A percentile compares a stretch with the other conserved stretches of the same genome.
Conservation (phyloP, 2,888 invertebrate genomes). For the Ferdinandea cuprea region DNA sequence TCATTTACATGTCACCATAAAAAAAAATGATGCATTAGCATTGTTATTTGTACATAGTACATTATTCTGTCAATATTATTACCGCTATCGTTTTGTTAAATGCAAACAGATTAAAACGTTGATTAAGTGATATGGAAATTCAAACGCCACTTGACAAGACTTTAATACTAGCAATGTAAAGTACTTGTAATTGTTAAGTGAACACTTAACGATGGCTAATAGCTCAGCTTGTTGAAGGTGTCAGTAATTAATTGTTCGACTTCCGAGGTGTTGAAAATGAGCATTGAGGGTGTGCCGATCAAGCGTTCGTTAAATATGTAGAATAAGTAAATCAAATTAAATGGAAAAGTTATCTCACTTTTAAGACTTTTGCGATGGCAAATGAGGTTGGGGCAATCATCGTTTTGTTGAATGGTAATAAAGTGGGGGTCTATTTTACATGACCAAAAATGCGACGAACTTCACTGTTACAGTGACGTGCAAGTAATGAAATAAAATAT, state of each 20-base stretch:
- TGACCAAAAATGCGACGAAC: too few relatives aligned
- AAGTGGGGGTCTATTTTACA: too few relatives aligned
- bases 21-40: not conserved
- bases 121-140: not conserved
- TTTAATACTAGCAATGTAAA: not conserved
- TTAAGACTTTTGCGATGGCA: too few relatives aligned
- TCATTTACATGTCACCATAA: not conserved
- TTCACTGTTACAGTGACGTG: too few relatives aligned
- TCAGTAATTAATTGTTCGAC: not conserved
- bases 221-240: not conserved
- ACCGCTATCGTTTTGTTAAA: not conserved
- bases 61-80: conserved; percentile 2
- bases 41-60: not conserved
- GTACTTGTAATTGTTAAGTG: not conserved
- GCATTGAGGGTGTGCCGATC: not conserved
- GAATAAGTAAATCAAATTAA: not conserved
- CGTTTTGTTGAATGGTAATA: too few relatives aligned
- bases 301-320: not conserved
- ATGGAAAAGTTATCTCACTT: too few relatives aligned
- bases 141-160: not conserved
- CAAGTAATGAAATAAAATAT: too few relatives aligned
- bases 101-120: not conserved
- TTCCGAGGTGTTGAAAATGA: not conserved
- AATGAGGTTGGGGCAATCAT: too few relatives aligned
- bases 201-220: not conserved